Evolutionary conservation across 2,888 invertebrate genomes (phyloP), one percentile per base, ranked within the genome.

Genomic region (Epinotia ramella): DNA sequence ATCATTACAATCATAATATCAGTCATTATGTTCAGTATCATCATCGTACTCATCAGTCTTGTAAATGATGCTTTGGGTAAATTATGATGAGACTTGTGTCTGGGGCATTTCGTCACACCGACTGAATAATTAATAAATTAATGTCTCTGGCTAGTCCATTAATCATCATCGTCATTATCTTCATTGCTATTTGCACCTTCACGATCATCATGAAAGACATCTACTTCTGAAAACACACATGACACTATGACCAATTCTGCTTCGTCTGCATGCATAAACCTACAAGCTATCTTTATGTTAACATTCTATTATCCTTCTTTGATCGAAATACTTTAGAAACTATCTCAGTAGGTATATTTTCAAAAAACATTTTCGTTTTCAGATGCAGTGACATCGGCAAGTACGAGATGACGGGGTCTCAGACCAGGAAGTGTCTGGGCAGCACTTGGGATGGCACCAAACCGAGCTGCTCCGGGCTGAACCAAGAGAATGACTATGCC

Each of bases 321-420:
- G 1, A 20, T 49, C 3, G 4, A 5, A 49, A 49, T 5, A 49
- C 16, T 16, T 5, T 16, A 16, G 3, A 13, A 1, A 16, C 16
- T 6, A 5, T 49, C 16, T 16, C 16, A 6, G 16, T 16, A 6
- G 1, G 16, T 16, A 16, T 49, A 4, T 49, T 16, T 49, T 49
- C 6, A 7, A 28, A 44, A 44, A 4, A n/a, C 53, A 66, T n/a
- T 40, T 60, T 63, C 0, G 4, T 28, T 80, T 80, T 0, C 82
- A 96, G 98, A 81, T 98, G 98, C 86, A 95, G 95, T 46, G 98
- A 98, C 84, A 97, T 98, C 69, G 98, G 98, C n/a, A 98, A 98
- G 89, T 98, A 96, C 86, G 96, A 96, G 0, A 96, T 98, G 95
- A 95, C 96, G n/a, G 98, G 98, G 0, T 96, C 97, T 0, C 96